Evolutionary conservation across 2,888 invertebrate genomes (phyloP).

Genomic region (Drosophila limbata): DNA sequence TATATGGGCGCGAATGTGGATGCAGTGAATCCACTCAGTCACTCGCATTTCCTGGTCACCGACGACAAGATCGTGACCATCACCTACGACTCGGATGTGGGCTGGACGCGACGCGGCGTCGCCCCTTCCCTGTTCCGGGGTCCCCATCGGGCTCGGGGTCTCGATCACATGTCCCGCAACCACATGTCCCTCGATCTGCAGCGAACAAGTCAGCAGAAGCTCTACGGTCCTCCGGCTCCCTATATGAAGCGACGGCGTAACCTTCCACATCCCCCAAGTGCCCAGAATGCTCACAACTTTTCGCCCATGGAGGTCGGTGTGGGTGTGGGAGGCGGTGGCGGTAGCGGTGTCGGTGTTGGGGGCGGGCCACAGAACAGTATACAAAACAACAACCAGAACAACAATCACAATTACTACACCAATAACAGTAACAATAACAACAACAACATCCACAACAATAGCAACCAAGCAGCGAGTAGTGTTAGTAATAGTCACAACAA

Average conservation of each 20-base stretch:
- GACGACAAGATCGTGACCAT: constrained; percentile 85
- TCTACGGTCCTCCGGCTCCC: constrained; percentile 83
- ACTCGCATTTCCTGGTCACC: constrained; percentile 85
- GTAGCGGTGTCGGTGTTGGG: constrained; percentile 37
- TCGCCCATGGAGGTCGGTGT: constrained; percentile 82
- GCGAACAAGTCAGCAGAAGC: constrained; percentile 83
- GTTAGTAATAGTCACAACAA: constrained; percentile 72
- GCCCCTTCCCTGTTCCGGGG: constrained; percentile 83
- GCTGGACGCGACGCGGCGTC: constrained; percentile 85
- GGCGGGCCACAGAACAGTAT: constrained; percentile 57
- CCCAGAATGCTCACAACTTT: constrained; percentile 84
- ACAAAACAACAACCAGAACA: constrained; percentile 44
- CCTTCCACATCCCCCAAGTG: constrained; percentile 84
- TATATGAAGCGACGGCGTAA: constrained; percentile 83
- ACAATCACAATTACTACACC: constrained; percentile 45
- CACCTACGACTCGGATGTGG: constrained; percentile 86
- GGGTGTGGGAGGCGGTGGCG: constrained; percentile 14
- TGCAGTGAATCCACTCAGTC: constrained; percentile 83
- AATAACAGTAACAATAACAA: constrained; percentile 43
- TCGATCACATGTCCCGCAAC: constrained; percentile 68
- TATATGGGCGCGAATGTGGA: constrained; percentile 84
- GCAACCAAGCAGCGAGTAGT: constrained; percentile 73
- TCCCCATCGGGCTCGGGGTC: constrained; percentile 69
- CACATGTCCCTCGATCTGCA: constrained; percentile 84
- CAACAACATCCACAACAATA: constrained; percentile 46